Base-by-base conservation (phyloP, 2,888 invertebrate genomes). In the Melangyna quadrimaculata region DNA sequence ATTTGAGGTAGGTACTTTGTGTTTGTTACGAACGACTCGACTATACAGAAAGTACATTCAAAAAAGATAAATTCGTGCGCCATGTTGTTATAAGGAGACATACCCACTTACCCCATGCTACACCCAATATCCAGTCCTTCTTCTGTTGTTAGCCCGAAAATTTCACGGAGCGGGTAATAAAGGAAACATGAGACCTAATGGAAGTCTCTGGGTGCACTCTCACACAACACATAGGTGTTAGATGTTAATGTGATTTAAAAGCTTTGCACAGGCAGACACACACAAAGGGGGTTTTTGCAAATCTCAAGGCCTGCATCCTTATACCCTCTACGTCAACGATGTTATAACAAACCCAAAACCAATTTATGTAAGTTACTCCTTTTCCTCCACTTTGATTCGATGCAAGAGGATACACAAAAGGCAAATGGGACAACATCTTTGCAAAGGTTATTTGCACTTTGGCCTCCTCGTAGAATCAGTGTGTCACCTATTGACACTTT, bases 231-330 rank as follows among this genome's bases (percentile, higher is more conserved):
- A 80, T 79, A 80, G 83, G 83, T 83, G 83, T 83, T 83, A 74
- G 83, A 79, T 83, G 83, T 83, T 83, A 83, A 83, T 80, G 84
- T 84, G 84, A 84, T 84, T 84, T 84, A 84, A 84, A 80, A 84
- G 84, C 80, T 80, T 84, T 80, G 71, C 71, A 70, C 70, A 73
- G 78, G 59, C 80, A 35, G 10, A 59, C 29, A 29, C 29, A 55
- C 17, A 74, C n/a, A n/a, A n/a, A 67, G 75, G 22, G 74, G 71
- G 69, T 61, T 78, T n/a, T 69, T 32, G 37, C 40, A 45, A n/a
- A 59, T 73, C 78, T 71, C 78, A 51, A 40, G 7, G 73, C 48
- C 22, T 51, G 24, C 40, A 35, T 37, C 22, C 14, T n/a, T 51
- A n/a, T n/a, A 48, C 57, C 35, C 29, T 24, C 5, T 22, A 37